Evolutionary conservation across 2,797 vertebrate genomes (phyloP).

Genomic region (Catostomus latipinnis): DNA sequence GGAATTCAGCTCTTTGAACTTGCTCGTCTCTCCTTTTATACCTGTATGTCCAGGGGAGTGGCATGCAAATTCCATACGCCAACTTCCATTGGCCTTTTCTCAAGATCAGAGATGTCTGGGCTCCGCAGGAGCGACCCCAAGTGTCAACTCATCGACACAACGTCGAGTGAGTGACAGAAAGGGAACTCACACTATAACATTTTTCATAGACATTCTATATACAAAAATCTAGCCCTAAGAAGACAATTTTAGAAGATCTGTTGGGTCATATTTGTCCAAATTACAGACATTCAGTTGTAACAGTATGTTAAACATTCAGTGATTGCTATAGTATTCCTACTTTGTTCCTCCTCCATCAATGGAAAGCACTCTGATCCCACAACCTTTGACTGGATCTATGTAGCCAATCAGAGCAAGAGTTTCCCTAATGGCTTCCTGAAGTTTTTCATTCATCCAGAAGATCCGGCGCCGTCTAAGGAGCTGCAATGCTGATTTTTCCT

Average conservation of each 20-base stretch:
- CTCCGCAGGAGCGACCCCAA: no score
- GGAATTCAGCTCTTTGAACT: no score
- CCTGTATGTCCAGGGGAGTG: no score
- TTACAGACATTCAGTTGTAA: background rate
- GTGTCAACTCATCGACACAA: no score
- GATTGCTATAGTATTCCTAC: constrained; percentile 55
- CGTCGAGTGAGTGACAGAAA: no score
- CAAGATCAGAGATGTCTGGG: no score
- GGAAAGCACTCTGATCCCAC: constrained; percentile 77
- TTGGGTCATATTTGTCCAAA: background rate
- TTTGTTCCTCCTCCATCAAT: constrained; percentile 81
- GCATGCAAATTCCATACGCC: no score
- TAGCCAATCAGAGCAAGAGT: constrained; percentile 77
- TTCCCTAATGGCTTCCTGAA: constrained; percentile 72
- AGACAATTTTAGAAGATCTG: background rate
- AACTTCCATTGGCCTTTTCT: no score
- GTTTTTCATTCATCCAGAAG: constrained; percentile 59
- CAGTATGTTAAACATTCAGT: background rate
- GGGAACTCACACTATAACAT: background rate
- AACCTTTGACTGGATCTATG: constrained; percentile 66
- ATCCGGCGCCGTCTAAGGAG: constrained; percentile 65
- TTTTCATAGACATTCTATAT: background rate
- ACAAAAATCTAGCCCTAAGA: background rate
- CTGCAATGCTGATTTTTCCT: constrained; percentile 44
- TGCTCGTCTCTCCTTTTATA: no score